phyloP scores from a whole-genome alignment of 2,113 vertebrate genomes.

The Marcusenius ussheri region DNA sequence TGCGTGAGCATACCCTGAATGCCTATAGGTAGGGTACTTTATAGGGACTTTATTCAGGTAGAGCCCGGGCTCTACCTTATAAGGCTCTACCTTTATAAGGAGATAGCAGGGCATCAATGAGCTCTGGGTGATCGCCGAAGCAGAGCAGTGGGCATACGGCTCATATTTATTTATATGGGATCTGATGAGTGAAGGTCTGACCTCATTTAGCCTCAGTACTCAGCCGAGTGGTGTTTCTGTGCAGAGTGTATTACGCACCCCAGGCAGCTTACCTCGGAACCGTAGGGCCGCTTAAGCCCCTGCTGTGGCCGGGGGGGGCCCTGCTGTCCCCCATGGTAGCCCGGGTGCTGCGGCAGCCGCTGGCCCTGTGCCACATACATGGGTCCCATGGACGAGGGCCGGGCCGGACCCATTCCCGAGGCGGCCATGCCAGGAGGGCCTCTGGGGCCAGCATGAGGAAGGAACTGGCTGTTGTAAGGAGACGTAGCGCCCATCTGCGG shows the following conservation, averaged over 20 bases:
- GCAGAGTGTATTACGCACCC: background rate
- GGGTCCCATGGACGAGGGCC: conserved; percentile 53
- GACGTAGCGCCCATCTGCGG: conserved; percentile 70
- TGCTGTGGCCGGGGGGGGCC: conserved; percentile 63
- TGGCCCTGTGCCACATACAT: conserved; percentile 66
- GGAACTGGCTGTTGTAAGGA: conserved; percentile 74
- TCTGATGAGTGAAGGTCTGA: background rate
- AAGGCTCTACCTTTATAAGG: background rate
- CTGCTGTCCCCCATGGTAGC: conserved; percentile 67
- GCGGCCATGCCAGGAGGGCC: conserved; percentile 64
- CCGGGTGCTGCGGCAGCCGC: conserved; percentile 68
- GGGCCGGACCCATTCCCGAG: conserved; percentile 61
- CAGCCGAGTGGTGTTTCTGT: background rate
- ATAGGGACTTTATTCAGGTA: background rate
- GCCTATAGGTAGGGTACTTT: background rate
- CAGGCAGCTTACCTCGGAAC: conserved; percentile 63
- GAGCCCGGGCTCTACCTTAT: background rate
- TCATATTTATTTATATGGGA: background rate
- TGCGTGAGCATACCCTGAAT: background rate
- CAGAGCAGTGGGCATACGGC: background rate
- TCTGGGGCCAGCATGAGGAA: conserved; percentile 68
- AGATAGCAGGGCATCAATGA: background rate
- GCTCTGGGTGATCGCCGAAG: background rate
- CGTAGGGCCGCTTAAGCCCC: conserved; percentile 74
- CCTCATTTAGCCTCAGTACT: background rate